phyloP scores from a whole-genome alignment of 2,888 invertebrate species.

The Caradrina clavipalpis region DNA sequence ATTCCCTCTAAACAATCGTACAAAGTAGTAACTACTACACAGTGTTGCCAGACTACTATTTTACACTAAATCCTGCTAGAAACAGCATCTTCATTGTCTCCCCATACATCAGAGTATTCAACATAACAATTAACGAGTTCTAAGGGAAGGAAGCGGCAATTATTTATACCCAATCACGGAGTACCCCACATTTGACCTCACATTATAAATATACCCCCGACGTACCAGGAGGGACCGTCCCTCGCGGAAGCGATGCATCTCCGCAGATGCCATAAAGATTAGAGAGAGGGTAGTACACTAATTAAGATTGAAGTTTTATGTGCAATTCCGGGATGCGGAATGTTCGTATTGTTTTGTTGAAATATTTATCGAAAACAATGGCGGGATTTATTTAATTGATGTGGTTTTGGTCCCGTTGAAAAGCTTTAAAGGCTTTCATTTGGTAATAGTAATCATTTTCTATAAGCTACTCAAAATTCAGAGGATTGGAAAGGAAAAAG shows the following conservation, averaged over 20 bases:
- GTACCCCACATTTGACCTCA: slow-evolving; percentile 12
- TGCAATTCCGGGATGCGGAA: slow-evolving; percentile 6
- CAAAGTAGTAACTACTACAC: no score
- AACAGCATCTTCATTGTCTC: not conserved
- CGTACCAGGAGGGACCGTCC: slow-evolving; percentile 10
- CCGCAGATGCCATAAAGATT: slow-evolving; percentile 59
- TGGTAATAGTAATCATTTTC: not conserved
- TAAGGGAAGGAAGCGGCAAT: slow-evolving; percentile 17
- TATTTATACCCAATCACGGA: slow-evolving; percentile 29
- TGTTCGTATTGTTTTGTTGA: slow-evolving; percentile 41
- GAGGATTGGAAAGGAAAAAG: no score
- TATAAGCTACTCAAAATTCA: not conserved
- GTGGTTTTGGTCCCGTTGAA: not conserved
- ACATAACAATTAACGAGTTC: slow-evolving; percentile 20
- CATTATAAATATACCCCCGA: slow-evolving; percentile 35
- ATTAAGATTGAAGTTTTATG: slow-evolving; percentile 59
- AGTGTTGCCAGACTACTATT: no score
- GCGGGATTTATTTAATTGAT: not conserved
- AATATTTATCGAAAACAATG: not conserved
- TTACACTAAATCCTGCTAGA: no score
- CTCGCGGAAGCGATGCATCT: slow-evolving; percentile 39
- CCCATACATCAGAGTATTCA: not conserved
- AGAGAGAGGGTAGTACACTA: slow-evolving; percentile 40
- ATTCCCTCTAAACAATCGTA: no score
- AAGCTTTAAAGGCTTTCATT: not conserved